Conservation (phyloP, 2,797 vertebrate species). For the Masticophis lateralis region DNA sequence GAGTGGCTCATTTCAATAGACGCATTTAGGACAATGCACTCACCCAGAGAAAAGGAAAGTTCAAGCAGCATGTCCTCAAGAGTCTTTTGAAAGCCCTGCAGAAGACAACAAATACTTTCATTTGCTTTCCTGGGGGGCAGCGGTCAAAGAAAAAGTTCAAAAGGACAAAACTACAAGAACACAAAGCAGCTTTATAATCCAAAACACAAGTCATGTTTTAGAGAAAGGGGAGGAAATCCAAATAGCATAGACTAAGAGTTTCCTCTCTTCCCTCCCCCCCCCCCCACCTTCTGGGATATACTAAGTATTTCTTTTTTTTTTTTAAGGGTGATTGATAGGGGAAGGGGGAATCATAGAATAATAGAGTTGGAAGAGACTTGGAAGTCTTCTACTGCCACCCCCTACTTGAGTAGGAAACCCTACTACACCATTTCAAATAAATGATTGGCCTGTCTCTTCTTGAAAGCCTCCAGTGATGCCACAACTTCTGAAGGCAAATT, state of each 20-base stretch:
- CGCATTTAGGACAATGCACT: not conserved
- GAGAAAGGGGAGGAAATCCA: not conserved
- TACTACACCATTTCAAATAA: no score
- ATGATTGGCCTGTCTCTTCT: no score
- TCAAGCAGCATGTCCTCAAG: not conserved
- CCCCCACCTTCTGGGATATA: not conserved
- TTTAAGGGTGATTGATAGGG: not conserved
- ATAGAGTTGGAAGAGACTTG: no score
- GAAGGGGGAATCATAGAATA: not conserved
- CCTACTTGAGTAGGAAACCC: no score
- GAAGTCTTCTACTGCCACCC: no score
- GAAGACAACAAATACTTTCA: not conserved
- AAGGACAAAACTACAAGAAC: not conserved
- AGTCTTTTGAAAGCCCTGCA: not conserved
- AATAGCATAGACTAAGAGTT: not conserved
- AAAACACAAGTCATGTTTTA: not conserved
- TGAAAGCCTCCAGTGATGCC: no score
- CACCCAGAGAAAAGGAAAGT: not conserved
- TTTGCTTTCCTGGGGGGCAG: not conserved
- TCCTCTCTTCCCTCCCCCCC: no score
- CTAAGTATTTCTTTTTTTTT: not conserved
- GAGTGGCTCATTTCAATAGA: not conserved
- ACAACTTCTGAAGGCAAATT: no score
- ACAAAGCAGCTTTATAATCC: not conserved
- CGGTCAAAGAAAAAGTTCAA: not conserved